These are phyloP conservation scores for Catocala sponsa DNA, from an alignment of 2,888 invertebrate genomes.

Conservation along the genomic window DNA sequence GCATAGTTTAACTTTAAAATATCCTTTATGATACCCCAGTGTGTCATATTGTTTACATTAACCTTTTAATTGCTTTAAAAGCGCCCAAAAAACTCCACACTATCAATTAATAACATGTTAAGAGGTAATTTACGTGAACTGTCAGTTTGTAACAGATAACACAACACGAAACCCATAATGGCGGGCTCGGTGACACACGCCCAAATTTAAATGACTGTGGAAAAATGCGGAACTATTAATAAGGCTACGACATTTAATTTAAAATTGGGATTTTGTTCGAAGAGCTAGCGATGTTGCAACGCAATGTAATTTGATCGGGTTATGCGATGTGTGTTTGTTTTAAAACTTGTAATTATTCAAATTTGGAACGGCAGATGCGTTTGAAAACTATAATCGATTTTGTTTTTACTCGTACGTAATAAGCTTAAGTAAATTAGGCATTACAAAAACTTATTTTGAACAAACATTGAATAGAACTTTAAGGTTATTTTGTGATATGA, in stretches of 20 bases:
- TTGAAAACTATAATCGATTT: slow-evolving; percentile 62
- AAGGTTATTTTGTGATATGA: neutral
- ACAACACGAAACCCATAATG: slow-evolving; percentile 65
- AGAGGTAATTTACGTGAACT: slow-evolving; percentile 74
- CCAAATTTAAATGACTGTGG: slow-evolving; percentile 41
- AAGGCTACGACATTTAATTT: slow-evolving; percentile 12
- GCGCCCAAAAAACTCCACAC: slow-evolving; percentile 51
- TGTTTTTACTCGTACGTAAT: slow-evolving; percentile 14
- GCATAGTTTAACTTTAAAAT: slow-evolving; percentile 30
- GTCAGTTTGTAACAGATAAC: slow-evolving; percentile 72
- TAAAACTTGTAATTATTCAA: slow-evolving; percentile 79
- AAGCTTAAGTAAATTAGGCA: slow-evolving; percentile 40
- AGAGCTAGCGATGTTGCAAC: slow-evolving; percentile 38
- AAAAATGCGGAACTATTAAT: slow-evolving; percentile 37
- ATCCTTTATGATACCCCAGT: slow-evolving; percentile 36
- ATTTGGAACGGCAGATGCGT: slow-evolving; percentile 84
- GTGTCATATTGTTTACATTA: slow-evolving; percentile 54
- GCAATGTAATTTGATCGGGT: slow-evolving; percentile 28
- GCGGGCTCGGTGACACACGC: slow-evolving; percentile 63
- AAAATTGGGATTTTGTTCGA: slow-evolving; percentile 17
- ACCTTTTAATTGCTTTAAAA: slow-evolving; percentile 50
- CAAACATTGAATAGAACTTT: slow-evolving; percentile 2
- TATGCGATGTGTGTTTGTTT: slow-evolving; percentile 57
- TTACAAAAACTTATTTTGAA: slow-evolving; percentile 20
- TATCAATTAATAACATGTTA: slow-evolving; percentile 73